Evolutionary conservation across 1,140 invertebrate genomes (phyloP).

Genomic region (Dendrolimus kikuchii): DNA sequence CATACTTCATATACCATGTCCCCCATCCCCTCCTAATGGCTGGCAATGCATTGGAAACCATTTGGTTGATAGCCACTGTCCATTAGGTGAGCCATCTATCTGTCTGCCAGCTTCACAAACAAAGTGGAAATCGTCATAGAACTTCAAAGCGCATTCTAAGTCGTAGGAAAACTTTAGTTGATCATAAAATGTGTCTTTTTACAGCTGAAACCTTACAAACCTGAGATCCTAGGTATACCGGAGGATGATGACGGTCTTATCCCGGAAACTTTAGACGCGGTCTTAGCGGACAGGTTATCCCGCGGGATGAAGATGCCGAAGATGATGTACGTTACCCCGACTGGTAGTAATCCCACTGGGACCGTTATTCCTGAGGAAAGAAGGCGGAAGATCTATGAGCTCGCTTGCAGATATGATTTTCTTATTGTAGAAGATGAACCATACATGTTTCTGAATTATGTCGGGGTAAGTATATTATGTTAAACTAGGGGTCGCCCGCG

Average conservation of each 20-base stretch:
- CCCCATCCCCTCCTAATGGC: no score
- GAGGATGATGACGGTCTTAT: constrained; percentile 47
- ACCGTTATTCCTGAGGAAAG: constrained; percentile 77
- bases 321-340: constrained; percentile 75
- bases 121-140: no score
- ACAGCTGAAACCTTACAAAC: constrained; percentile 44
- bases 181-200: constrained; percentile 9
- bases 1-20: no score
- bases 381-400: constrained; percentile 80
- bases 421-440: constrained; percentile 88
- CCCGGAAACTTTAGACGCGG: constrained; percentile 34
- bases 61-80: no score
- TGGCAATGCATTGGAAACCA: no score
- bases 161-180: not conserved
- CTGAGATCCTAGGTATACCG: constrained; percentile 45
- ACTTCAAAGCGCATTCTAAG: no score
- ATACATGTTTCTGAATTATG: constrained; percentile 84
- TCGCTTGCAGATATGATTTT: constrained; percentile 84
- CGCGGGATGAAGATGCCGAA: constrained; percentile 73
- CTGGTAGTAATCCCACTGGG: constrained; percentile 81
- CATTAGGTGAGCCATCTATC: no score
- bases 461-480: constrained; percentile 47
- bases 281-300: constrained; percentile 27
- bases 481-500: not conserved
- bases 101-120: no score